Conservation (phyloP, 1,140 invertebrate species). For the Conus ventricosus region DNA sequence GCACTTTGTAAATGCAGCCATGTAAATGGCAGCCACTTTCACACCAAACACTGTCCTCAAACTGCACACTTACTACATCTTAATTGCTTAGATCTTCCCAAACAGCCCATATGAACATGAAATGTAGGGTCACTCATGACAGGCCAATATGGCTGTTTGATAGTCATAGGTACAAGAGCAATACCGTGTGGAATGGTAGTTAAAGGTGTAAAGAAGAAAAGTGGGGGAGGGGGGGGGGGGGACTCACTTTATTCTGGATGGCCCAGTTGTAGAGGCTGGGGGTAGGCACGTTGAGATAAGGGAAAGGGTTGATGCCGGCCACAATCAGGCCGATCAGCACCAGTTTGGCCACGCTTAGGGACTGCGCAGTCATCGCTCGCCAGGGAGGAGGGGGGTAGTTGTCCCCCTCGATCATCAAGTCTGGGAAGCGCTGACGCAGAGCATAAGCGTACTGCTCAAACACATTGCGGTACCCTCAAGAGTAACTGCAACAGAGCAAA, state of each 20-base stretch:
- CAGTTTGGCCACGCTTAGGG: slow-evolving; percentile 86
- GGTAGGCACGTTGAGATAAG: slow-evolving; percentile 79
- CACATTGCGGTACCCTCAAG: slow-evolving; percentile 82
- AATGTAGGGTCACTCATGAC: no score
- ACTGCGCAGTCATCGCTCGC: slow-evolving; percentile 88
- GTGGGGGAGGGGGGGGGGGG: no score
- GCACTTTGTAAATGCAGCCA: no score
- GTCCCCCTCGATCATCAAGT: slow-evolving; percentile 90
- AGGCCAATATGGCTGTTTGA: no score
- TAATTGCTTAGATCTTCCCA: no score
- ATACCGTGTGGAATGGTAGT: no score
- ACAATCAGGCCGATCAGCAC: slow-evolving; percentile 90
- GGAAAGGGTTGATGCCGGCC: slow-evolving; percentile 87
- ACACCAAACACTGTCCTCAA: no score
- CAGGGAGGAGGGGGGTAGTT: slow-evolving; percentile 93
- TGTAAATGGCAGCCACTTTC: no score
- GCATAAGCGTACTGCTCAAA: slow-evolving; percentile 94
- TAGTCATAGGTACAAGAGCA: no score
- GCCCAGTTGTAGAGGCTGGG: slow-evolving; percentile 93
- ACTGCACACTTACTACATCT: no score
- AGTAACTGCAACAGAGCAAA: slow-evolving; percentile 77
- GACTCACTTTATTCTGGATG: slow-evolving; percentile 86
- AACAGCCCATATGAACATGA: no score
- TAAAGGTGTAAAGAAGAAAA: no score
- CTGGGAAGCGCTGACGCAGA: slow-evolving; percentile 93